Base-by-base conservation (phyloP, 2,888 invertebrate species). In the Lottia gigantea region DNA sequence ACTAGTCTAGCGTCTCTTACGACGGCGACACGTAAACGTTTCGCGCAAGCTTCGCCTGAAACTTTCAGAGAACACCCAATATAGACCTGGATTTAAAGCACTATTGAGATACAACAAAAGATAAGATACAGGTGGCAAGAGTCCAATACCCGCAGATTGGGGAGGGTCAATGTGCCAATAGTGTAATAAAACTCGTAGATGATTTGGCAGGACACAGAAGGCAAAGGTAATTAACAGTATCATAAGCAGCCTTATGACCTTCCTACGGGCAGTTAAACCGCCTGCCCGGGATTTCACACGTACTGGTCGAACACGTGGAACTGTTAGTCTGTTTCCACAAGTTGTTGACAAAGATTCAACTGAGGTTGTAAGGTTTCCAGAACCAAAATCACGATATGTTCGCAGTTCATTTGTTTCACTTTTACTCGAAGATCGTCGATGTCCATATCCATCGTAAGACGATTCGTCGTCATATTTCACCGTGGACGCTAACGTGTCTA, bases 31-130 rank as follows among this genome's bases (percentile, higher is more conserved):
- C 8, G 73, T 75, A 19, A 95, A 88, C 31, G 95, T 91, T 87
- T 96, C 95, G 74, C 92, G 91, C 93, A 96, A 95, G 25, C 95
- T 95, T 84, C 93, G 93, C 69, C 95, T 91, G 88, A 95, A 95
- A 84, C 94, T 94, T 74, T 93, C 92, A 3, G 92, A 93, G 68
- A 96, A 90, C 87, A 96, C 95, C 6, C 96, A 96, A 89, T 96
- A 97, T 12, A 96, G 91, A 68, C 96, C 90, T 0, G 96, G 96
- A 89, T 96, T 96, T 76, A 96, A 92, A 65, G 94, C 96, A 23
- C 95, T 95, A 90, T 96, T 96, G 89, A 94, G 92, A 88, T 95
- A 97, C 63, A 95, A 92, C 79, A 95, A 92, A 74, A 96, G 92
- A 89, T 95, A 95, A 31, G 95, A 95, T 74, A 95, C 91, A 0